phyloP scores from a whole-genome alignment of 2,113 vertebrate genomes.

The Petrocephalus zakoni region DNA sequence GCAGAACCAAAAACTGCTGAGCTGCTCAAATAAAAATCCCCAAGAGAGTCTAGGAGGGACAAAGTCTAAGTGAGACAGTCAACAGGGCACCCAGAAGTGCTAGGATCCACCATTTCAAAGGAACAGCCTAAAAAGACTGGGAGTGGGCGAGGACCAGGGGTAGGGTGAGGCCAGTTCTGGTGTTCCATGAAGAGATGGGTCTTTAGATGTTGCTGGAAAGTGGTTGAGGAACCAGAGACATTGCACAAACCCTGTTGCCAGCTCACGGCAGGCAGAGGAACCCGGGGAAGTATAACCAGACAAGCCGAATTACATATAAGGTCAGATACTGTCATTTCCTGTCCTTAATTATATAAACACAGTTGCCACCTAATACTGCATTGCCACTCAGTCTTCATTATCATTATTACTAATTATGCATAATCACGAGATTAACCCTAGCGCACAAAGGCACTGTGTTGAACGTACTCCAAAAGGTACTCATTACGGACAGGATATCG shows the following conservation, averaged over 20 bases:
- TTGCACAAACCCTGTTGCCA: not conserved
- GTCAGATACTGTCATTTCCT: not conserved
- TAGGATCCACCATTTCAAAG: not conserved
- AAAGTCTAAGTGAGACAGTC: not conserved
- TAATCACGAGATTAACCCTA: not conserved
- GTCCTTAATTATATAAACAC: not conserved
- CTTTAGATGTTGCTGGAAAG: not conserved
- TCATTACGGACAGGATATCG: not conserved
- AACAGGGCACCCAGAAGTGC: not conserved
- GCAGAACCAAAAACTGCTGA: not conserved
- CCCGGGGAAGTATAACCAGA: not conserved
- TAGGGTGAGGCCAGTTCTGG: not conserved
- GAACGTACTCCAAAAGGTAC: not conserved
- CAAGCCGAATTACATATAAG: not conserved
- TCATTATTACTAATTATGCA: conserved; percentile 1
- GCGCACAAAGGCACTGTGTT: not conserved
- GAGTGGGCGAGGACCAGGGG: not conserved
- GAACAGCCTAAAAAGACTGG: not conserved
- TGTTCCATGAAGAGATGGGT: not conserved
- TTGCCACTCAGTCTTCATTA: not conserved
- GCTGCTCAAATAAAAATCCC: not conserved
- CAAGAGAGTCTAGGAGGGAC: not conserved
- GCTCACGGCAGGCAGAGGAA: not conserved
- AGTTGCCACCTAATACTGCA: not conserved
- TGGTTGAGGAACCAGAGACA: not conserved